Base-by-base conservation (phyloP, 2,113 vertebrate genomes). In the Macaca nemestrina region DNA sequence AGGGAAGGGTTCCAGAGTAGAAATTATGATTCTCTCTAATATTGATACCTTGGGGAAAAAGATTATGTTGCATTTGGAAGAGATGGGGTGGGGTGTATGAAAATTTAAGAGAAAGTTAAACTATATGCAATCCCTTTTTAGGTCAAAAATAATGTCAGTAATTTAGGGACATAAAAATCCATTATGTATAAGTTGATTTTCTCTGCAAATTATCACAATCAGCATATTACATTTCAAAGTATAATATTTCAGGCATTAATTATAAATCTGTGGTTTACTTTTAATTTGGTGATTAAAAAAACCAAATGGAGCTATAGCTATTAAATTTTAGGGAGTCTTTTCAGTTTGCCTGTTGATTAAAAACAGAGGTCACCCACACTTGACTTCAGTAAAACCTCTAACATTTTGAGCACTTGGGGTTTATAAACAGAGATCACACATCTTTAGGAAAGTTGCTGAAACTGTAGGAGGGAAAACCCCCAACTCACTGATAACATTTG, bases 131-230 rank as follows among this genome's bases (percentile, higher is more conserved):
- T 85, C 50, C 13, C n/a, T 87, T 88, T 93, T 72, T 83, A 95
- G 95, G 87, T 97, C 57, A 96, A 92, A 97, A 92, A 83, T 91
- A n/a, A 72, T 88, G 88, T 87, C 50, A 85, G 86, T 97, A 83
- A 93, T 82, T 83, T 93, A 45, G 14, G 48, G 76, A 88, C 83
- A 80, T 90, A 94, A 94, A 94, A 93, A 94, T 82, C n/a, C 72
- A 45, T 88, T 90, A 92, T 70, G 61, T 64, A 90, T 32, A 96
- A 85, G 67, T 89, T 93, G 61, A 80, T 94, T 95, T 91, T 92
- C 91, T 73, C 70, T 72, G 14, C 43, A 88, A 89, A 93, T 91
- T 17, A 70, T 92, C 75, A 84, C 35, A 79, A 84, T 90, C 79
- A 84, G 83, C 72, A 92, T 40, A 85, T 95, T 95, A 73, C 52